Evolutionary conservation across 2,888 invertebrate species (phyloP).

Genomic region (Lydus trimaculatus): DNA sequence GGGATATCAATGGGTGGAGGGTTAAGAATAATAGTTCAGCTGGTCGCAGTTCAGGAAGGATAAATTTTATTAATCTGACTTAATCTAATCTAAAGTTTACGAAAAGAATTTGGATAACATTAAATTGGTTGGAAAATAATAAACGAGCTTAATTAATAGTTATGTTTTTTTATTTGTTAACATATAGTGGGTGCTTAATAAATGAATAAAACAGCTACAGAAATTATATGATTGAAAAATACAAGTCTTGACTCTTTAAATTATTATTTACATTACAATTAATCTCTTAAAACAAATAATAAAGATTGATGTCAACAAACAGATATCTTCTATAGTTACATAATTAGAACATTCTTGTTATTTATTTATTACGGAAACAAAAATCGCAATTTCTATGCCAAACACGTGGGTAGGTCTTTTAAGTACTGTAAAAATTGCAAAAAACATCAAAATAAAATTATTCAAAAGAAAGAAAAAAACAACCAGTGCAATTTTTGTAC

Average conservation of each 20-base stretch:
- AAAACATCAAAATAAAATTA: not conserved
- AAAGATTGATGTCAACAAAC: not conserved
- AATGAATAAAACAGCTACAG: not conserved
- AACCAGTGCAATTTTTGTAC: not conserved
- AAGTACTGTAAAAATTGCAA: not conserved
- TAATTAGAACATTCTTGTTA: not conserved
- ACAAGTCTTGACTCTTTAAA: not conserved
- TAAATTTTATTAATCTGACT: no score
- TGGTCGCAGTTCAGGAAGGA: no score
- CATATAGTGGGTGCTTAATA: constrained; percentile 1
- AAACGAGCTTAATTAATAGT: not conserved
- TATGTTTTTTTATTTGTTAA: not conserved
- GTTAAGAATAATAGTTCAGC: no score
- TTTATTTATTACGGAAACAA: not conserved
- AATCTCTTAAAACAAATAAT: not conserved
- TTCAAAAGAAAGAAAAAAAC: not conserved
- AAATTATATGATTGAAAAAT: not conserved
- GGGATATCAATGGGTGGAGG: no score
- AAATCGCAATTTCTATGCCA: not conserved
- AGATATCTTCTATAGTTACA: not conserved
- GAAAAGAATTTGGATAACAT: not conserved
- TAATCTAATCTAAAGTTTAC: no score
- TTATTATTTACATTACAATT: not conserved
- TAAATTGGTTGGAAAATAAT: not conserved
- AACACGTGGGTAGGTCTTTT: not conserved